Evolutionary conservation across 2,797 vertebrate genomes (phyloP), one percentile per base, ranked within the genome.

Genomic region (Adrianichthys oophorus): DNA sequence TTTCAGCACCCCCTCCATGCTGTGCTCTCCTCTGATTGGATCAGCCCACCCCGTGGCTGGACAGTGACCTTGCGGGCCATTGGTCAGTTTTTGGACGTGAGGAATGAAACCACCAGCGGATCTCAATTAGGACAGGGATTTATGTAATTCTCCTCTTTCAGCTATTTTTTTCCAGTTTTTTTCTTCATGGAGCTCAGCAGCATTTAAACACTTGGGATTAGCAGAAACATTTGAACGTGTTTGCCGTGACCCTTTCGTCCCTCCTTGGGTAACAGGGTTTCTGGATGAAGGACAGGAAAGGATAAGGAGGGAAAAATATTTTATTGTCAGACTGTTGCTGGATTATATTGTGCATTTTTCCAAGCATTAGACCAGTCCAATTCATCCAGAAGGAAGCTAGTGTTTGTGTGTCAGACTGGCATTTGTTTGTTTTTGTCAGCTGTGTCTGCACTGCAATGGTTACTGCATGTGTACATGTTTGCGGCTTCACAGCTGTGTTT

Each of bases 191-290:
- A 70, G 79, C 63, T 85, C 74, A 82, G 65, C 41, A 23, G 59
- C 80, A 77, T 62, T 80, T 75, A 78, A 88, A 85, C 72, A 76
- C 50, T 73, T 63, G 13, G 65, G 80, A 84, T 86, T 86, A 87
- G 74, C 72, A 66, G 56, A 86, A 65, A 78, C 40, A 44, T 75
- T 78, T 56, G 67, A 77, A 41, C 59, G 52, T 16, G 41, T 68
- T 60, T 76, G 79, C 66, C 62, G 63, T 52, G 53, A 73, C 74
- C 58, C 21, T 21, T 59, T 56, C 70, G 26, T 68, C 32, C 37
- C 68, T 56, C 32, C 32, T 37, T 37, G 32, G 53, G 16, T 42
- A 56, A 47, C 5, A 21, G 8, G 26, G 26, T 56, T 32, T 1
- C 12, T 4, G 16, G 26, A 43, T 17, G 51, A 47, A 52, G 56